Evolutionary conservation across 1,140 invertebrate genomes (phyloP), one percentile per base, ranked within the genome.

Genomic region (Anadara kagoshimensis): DNA sequence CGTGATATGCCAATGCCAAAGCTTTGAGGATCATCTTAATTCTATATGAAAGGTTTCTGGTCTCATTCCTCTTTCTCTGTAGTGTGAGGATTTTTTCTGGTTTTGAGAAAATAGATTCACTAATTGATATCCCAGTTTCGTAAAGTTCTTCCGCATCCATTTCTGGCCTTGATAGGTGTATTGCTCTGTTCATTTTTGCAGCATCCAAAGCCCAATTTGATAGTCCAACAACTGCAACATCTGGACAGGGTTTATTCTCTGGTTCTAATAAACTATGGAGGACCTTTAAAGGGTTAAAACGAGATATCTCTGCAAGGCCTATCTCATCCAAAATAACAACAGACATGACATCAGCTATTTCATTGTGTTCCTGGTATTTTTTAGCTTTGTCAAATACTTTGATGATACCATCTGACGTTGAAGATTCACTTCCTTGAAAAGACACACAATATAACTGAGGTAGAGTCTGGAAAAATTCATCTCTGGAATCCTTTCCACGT

Each of bases 161-260:
- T 22, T 81, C 80, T 54, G 78, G 78, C 36, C 80, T 73, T 16
- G 78, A 79, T 10, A 82, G 41, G 58, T 79, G 72, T 11, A 82
- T 70, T n/a, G 78, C 81, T 45, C 81, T 61, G 58, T 82, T 82
- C 81, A 82, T 82, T 59, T 82, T 82, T 29, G 80, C 78, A 44
- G 80, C 70, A 74, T 82, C 80, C 22, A 82, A 59, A 47, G 78
- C 73, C 81, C 81, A 82, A 49, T 82, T 82, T 7, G 81, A 82
- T 26, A 82, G 75, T 14, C 81, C 81, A 54, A 82, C 72, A 22
- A 82, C 75, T 43, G 78, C 73, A 57, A 78, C 67, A 58, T 77
- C 54, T n/a, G 70, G 76, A 16, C 18, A n/a, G 22, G 49, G 53
- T 44, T 47, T 41, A 29, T 65, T 54, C 5, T 49, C 76, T 24